phyloP scores from a whole-genome alignment of 2,113 vertebrate genomes.

The Merops nubicus region DNA sequence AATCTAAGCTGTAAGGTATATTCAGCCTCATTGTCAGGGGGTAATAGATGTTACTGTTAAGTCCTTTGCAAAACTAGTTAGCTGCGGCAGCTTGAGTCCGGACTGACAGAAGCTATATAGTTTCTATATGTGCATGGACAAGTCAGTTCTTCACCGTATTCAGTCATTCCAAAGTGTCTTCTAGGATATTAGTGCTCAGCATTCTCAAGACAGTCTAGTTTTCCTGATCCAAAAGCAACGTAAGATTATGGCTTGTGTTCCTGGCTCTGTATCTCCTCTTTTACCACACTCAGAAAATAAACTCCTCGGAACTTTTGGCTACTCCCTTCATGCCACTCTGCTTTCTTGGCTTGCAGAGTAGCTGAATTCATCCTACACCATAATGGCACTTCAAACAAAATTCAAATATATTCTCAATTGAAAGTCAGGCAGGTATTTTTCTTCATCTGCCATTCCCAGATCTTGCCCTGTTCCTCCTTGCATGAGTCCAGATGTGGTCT shows the following conservation, averaged over 20 bases:
- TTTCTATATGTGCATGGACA: fast-evolving
- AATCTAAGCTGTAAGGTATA: not conserved
- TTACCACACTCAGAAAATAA: not conserved
- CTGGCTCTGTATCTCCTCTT: not conserved
- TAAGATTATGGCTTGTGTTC: not conserved
- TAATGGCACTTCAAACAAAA: not conserved
- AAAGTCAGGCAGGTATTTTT: not conserved
- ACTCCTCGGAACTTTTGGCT: not conserved
- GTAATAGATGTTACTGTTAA: not conserved
- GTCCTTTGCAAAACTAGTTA: not conserved
- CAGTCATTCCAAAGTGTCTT: not conserved
- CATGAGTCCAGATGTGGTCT: not conserved
- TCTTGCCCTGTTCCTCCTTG: not conserved
- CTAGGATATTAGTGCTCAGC: not conserved
- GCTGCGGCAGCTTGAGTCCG: not conserved
- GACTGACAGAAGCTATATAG: not conserved
- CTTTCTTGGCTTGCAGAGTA: not conserved
- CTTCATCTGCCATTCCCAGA: not conserved
- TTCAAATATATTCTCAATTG: not conserved
- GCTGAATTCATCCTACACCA: not conserved
- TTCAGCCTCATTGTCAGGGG: not conserved
- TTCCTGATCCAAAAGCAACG: not conserved
- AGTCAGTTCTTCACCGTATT: not conserved
- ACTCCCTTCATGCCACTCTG: not conserved
- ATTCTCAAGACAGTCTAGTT: not conserved